phyloP scores from a whole-genome alignment of 2,888 invertebrate species.

The Chrysina gloriosa region DNA sequence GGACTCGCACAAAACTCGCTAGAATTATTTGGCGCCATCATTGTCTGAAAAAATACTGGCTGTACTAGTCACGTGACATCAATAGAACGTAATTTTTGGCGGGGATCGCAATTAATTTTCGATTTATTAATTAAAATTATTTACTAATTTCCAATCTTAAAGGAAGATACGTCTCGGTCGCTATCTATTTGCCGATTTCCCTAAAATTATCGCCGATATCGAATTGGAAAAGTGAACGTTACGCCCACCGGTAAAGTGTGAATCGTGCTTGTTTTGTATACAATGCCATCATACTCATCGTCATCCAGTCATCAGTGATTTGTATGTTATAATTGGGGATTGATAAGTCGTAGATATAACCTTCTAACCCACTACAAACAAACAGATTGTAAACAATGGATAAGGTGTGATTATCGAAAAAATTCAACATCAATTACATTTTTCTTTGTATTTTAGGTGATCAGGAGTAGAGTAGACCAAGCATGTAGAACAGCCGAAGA shows the following conservation, averaged over 20 bases:
- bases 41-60: conserved; percentile 67
- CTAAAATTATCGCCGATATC: not conserved
- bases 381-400: conserved; percentile 12
- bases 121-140: conserved; percentile 25
- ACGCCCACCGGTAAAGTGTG: conserved; percentile 29
- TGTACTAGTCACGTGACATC: conserved; percentile 67
- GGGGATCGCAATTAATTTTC: conserved; percentile 48
- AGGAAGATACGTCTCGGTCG: not conserved
- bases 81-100: conserved; percentile 58
- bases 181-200: not conserved
- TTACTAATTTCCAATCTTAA: not conserved
- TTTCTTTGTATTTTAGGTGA: conserved; percentile 65
- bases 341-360: too few relatives aligned
- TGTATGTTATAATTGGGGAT: too few relatives aligned
- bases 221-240: not conserved
- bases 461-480: conserved; percentile 77
- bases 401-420: not conserved
- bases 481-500: conserved; percentile 89
- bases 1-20: conserved; percentile 64
- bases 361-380: not conserved
- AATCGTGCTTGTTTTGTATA: not conserved
- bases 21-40: conserved; percentile 70
- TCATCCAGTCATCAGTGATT: too few relatives aligned
- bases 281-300: too few relatives aligned
- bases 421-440: not conserved